Evolutionary conservation across 2,797 vertebrate species (phyloP).

Genomic region (Pseudochirops corinnae): DNA sequence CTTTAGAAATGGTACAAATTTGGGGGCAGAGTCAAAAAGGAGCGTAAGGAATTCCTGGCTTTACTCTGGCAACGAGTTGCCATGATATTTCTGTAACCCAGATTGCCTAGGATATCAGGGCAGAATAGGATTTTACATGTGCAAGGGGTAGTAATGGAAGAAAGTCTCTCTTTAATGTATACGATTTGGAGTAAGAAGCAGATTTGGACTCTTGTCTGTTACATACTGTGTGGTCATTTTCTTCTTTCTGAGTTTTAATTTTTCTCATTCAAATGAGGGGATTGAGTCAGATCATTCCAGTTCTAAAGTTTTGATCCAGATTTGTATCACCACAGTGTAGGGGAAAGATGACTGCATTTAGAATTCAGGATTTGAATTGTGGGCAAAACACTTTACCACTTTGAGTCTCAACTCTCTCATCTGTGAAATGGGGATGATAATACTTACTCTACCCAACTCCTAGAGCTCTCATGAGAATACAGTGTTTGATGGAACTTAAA

Average conservation of each 20-base stretch:
- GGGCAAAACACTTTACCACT: background rate
- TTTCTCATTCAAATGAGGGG: background rate
- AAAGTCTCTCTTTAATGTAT: background rate
- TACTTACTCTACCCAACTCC: background rate
- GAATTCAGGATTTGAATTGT: background rate
- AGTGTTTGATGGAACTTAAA: background rate
- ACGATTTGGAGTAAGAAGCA: background rate
- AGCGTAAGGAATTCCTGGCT: slow-evolving; percentile 36
- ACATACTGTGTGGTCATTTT: background rate
- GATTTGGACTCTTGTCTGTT: background rate
- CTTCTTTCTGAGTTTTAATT: background rate
- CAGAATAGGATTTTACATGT: background rate
- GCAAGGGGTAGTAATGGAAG: background rate
- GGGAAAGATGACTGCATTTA: background rate
- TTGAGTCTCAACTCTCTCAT: background rate
- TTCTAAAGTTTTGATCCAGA: background rate
- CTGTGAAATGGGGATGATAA: background rate
- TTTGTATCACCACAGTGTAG: background rate
- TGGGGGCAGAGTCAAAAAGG: slow-evolving; percentile 8
- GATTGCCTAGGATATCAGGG: background rate
- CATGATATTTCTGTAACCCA: background rate
- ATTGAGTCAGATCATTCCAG: background rate
- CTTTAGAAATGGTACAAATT: slow-evolving; percentile 41
- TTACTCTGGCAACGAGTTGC: background rate
- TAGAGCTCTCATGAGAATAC: background rate